Conservation (phyloP, 2,113 vertebrate species). For the zebrafish (Danio rerio) region GRCz12tu NC_133189.1:11327501-11328000, state of each 20-base stretch:
- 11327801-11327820: slow-evolving; percentile 47
- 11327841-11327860: slow-evolving; percentile 40
- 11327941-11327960: slow-evolving; percentile 53
- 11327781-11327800: slow-evolving; percentile 60
- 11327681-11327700: slow-evolving; percentile 48
- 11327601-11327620: slow-evolving; percentile 23
- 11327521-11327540: slow-evolving; percentile 6
- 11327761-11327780: slow-evolving; percentile 72
- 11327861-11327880: slow-evolving; percentile 45
- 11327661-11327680: slow-evolving; percentile 26
- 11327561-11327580: slow-evolving; percentile 51
- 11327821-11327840: slow-evolving; percentile 34
- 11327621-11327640: slow-evolving; percentile 37
- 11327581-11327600: slow-evolving; percentile 36
- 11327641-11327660: slow-evolving; percentile 40
- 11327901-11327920: slow-evolving; percentile 20
- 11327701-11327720: slow-evolving; percentile 48
- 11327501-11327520: slow-evolving; percentile 33
- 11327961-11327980: slow-evolving; percentile 54
- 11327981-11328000: slow-evolving; percentile 31
- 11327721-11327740: slow-evolving; percentile 53
- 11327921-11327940: slow-evolving; percentile 67
- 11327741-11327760: slow-evolving; percentile 74
- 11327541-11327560: slow-evolving; percentile 46
- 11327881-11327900: slow-evolving; percentile 36